phyloP scores from a whole-genome alignment of 2,113 vertebrate genomes.

The Heterochromis multidens region DNA sequence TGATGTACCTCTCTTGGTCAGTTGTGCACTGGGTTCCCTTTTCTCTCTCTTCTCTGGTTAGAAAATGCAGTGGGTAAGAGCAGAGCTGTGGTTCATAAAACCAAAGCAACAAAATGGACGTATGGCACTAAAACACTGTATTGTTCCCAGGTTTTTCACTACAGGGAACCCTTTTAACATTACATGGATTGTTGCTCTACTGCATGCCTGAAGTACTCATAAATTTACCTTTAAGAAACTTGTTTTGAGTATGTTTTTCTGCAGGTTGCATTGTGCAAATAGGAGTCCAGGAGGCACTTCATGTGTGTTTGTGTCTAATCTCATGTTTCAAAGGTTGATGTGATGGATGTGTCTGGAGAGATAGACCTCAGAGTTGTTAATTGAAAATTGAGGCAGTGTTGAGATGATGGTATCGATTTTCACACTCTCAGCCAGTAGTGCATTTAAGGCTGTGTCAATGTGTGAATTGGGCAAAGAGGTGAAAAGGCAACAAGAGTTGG shows the following conservation, averaged over 20 bases:
- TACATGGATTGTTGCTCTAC: background rate
- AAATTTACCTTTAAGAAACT: background rate
- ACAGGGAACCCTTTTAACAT: background rate
- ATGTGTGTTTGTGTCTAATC: slow-evolving; percentile 13
- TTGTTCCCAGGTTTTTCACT: background rate
- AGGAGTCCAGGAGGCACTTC: background rate
- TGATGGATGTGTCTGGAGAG: slow-evolving; percentile 66
- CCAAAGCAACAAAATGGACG: background rate
- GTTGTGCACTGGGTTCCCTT: background rate
- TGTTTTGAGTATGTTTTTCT: background rate
- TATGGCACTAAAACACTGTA: background rate
- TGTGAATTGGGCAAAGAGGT: slow-evolving; percentile 19
- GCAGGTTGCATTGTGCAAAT: background rate
- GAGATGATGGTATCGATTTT: slow-evolving; percentile 71
- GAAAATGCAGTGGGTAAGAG: background rate
- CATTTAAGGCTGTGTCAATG: background rate
- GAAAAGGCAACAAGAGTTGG: slow-evolving; percentile 29
- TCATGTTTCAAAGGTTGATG: slow-evolving; percentile 5
- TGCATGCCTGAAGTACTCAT: background rate
- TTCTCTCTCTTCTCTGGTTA: background rate
- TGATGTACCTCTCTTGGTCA: background rate
- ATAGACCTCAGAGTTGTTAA: slow-evolving; percentile 52
- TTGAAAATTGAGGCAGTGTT: slow-evolving; percentile 69
- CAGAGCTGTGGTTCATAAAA: background rate
- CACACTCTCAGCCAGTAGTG: background rate